Base-by-base conservation (phyloP, 2,113 vertebrate species). In the Chamaetylas fuelleborni region DNA sequence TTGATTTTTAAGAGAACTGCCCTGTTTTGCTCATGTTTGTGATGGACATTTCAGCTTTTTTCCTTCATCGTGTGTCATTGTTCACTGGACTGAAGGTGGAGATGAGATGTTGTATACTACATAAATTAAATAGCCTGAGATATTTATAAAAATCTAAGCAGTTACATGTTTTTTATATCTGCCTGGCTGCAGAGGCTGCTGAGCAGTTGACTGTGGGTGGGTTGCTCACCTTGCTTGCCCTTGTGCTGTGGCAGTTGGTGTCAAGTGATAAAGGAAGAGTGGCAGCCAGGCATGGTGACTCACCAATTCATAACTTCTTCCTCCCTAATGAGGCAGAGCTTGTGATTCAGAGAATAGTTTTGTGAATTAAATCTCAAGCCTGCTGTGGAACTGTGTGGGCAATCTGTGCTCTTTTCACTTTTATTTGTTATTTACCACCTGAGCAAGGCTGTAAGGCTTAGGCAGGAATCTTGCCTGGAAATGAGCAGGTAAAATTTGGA, bases 281-380 rank as follows among this genome's bases (percentile, higher is more conserved):
- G 93, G 82, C 93, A 95, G 90, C 88, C 95, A 92, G 93, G 90
- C 64, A 28, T 13, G 29, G 60, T 96, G 95, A 96, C 92, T 93
- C 92, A 96, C 72, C 65, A 42, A 83, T 94, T 94, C 95, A 94
- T 88, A 93, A 92, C 33, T 93, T 71, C 36, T 48, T 83, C 67
- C 79, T 96, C 67, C 67, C 48, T 78, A 77, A 73, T 8, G 34
- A 78, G 65, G 60, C 64, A 90, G 60, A 84, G 69, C 43, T 81
- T 86, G 76, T 78, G 64, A 70, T 82, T 81, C 79, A 58, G 31
- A 36, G 38, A 51, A 38, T 31, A 64, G 42, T 91, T 87, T 66
- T 56, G 29, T 74, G 88, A 96, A 78, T 88, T 96, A 67, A 48
- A 57, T 78, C 36, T 62, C 3, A 5, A 92, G 13, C 38, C 45